Percentiles rank a stretch among this genome's conserved stretches.
phyloP scores from a whole-genome alignment of 2,888 invertebrate genomes.

The Pseudoips prasinana region DNA sequence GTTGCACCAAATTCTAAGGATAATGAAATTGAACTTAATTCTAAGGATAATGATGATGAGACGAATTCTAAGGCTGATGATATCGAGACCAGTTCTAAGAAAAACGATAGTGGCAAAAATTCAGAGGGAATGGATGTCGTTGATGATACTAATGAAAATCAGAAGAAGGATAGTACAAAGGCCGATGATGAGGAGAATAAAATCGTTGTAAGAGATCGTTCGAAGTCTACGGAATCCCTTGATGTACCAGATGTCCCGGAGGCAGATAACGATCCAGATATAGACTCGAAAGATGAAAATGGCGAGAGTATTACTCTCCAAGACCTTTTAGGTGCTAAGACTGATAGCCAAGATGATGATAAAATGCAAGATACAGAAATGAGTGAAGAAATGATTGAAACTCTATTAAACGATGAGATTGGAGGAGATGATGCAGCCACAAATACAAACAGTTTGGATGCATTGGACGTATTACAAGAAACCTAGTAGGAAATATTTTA shows the following conservation, averaged over 20 bases:
- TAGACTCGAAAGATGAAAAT: conserved; percentile 4
- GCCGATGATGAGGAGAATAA: background rate
- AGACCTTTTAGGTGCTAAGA: conserved; percentile 19
- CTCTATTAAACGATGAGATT: conserved; percentile 54
- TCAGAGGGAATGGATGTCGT: too few species aligned
- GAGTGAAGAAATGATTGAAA: conserved; percentile 63
- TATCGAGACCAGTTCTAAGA: too few species aligned
- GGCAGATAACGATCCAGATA: conserved; percentile 5
- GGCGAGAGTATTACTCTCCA: conserved; percentile 4
- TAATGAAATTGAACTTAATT: conserved; percentile 10
- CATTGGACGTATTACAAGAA: conserved; percentile 26
- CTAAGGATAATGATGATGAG: conserved; percentile 9
- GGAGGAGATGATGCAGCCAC: conserved; percentile 26
- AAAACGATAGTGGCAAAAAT: too few species aligned
- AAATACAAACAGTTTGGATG: conserved; percentile 27
- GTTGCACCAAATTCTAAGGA: conserved; percentile 6
- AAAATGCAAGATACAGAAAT: conserved; percentile 55
- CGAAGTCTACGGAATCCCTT: conserved; percentile 5
- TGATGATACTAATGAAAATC: too few species aligned
- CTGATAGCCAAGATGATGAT: conserved; percentile 30
- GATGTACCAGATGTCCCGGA: conserved; percentile 11
- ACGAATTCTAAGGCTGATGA: too few species aligned
- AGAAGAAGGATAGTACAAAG: too few species aligned
- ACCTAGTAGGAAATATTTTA: conserved; percentile 22
- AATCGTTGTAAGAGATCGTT: background rate